These are phyloP conservation scores for Pterobdella sp. DNA, from an alignment of 2,888 invertebrate species.

Conservation along the genomic window DNA sequence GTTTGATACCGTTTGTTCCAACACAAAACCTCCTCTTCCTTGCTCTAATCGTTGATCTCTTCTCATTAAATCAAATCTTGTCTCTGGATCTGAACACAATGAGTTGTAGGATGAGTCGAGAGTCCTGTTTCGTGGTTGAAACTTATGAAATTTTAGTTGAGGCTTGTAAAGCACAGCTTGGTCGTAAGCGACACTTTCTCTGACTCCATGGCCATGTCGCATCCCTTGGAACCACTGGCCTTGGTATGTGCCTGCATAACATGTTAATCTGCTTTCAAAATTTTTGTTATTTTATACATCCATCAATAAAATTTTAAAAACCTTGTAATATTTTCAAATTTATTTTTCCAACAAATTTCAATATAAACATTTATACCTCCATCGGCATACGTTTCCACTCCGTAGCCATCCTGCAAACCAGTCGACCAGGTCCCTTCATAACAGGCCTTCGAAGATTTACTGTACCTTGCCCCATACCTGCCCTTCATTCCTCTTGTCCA, in stretches of 20 bases:
- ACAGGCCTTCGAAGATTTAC: conserved; percentile 71
- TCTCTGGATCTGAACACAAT: conserved; percentile 51
- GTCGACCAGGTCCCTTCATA: conserved; percentile 71
- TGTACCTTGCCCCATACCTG: conserved; percentile 91
- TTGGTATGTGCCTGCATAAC: conserved; percentile 58
- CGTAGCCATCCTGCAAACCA: conserved; percentile 97
- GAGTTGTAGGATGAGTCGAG: conserved; percentile 52
- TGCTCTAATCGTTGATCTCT: conserved; percentile 64
- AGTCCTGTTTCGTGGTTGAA: conserved; percentile 42
- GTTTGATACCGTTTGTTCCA: conserved; percentile 58
- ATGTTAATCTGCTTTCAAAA: neutral
- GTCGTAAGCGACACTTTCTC: conserved; percentile 92
- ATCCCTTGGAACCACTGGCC: conserved; percentile 98
- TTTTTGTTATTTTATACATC: no score
- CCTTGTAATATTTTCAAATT: neutral
- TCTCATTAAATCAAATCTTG: conserved; percentile 44
- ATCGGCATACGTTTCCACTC: conserved; percentile 97
- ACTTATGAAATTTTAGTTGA: conserved; percentile 34
- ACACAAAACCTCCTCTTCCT: conserved; percentile 90
- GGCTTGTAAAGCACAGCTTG: conserved; percentile 84
- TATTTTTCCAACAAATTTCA: neutral
- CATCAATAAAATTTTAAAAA: neutral
- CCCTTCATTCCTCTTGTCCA: conserved; percentile 99
- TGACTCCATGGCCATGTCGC: conserved; percentile 95
- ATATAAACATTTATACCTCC: conserved; percentile 88